These are phyloP conservation scores for Lepidothrix coronata DNA, from an alignment of 2,113 vertebrate species.

Conservation along the genomic window DNA sequence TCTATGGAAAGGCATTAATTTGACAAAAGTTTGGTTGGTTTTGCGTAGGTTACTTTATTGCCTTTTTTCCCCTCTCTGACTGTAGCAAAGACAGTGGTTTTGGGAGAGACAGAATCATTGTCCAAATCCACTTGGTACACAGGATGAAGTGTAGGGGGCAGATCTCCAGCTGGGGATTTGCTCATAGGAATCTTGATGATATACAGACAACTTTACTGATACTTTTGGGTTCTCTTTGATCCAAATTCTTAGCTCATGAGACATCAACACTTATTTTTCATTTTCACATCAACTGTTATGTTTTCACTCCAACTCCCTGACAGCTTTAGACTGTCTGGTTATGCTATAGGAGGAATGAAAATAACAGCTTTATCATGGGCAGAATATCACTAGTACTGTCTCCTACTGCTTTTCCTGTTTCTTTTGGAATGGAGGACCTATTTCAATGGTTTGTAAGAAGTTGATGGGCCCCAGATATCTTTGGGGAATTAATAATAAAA, in stretches of 20 bases:
- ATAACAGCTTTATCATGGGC: constrained; percentile 12
- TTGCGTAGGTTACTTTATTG: neutral
- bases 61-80: neutral
- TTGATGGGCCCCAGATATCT: constrained; percentile 17
- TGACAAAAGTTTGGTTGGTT: neutral
- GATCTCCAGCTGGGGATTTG: constrained; percentile 25
- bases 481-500: constrained; percentile 27
- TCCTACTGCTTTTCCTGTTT: constrained; percentile 55
- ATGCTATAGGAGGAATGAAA: constrained; percentile 30
- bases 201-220: constrained; percentile 37
- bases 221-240: constrained; percentile 44
- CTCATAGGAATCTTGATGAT: constrained; percentile 34
- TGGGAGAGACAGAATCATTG: neutral
- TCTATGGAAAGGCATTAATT: neutral
- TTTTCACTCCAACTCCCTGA: constrained; percentile 22
- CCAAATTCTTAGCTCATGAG: constrained; percentile 42
- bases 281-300: constrained; percentile 38
- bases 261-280: constrained; percentile 46
- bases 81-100: neutral
- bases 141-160: constrained; percentile 9
- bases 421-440: constrained; percentile 17
- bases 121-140: neutral
- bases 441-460: constrained; percentile 19
- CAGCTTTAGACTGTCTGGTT: constrained; percentile 41
- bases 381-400: constrained; percentile 8